Base-by-base conservation (phyloP, 2,797 vertebrate genomes). In the Alcedo quadribrachys region DNA sequence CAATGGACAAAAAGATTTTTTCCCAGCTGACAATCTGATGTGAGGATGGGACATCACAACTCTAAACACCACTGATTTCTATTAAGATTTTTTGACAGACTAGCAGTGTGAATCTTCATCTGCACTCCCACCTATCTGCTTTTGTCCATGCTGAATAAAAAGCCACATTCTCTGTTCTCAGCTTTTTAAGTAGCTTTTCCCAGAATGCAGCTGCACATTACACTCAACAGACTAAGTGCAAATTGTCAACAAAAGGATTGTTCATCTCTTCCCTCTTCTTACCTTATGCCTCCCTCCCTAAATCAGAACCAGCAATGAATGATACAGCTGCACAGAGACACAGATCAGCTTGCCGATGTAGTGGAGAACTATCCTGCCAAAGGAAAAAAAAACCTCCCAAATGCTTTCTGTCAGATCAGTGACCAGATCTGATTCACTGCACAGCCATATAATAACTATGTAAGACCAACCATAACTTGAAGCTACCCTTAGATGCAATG, bases 1-100 rank as follows among this genome's bases (percentile, higher is more conserved):
- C 92, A 94, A 87, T 63, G 79, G 45, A 89, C 54, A 93, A 58
- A 71, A 71, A 65, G 9, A 57, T 76, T 93, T 94, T 88, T 81
- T 90, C 92, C 90, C 74, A 95, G 81, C 40, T 81, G 77, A 84
- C 68, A 92, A 48, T 73, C 63, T 73, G 55, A 65, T 55, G 80
- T 62, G 82, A 92, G 54, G 54, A 85, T 57, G 69, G 90, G 43
- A 73, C 74, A 93, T 70, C 70, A 63, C n/a, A 91, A 81, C 70
- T 81, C 83, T 73, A 69, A 89, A 84, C 32, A 35, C 16, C 62
- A 53, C 46, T 60, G 60, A 67, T 65, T 82, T 32, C 43, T 28
- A 67, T 12, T 28, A 62, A 62, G 35, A 46, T 12, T 73, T 82
- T 77, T 43, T 79, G 37, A 51, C 65, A 81, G 53, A 61, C 54